phyloP scores from a whole-genome alignment of 2,797 vertebrate genomes.

The Darevskia nairensis region DNA sequence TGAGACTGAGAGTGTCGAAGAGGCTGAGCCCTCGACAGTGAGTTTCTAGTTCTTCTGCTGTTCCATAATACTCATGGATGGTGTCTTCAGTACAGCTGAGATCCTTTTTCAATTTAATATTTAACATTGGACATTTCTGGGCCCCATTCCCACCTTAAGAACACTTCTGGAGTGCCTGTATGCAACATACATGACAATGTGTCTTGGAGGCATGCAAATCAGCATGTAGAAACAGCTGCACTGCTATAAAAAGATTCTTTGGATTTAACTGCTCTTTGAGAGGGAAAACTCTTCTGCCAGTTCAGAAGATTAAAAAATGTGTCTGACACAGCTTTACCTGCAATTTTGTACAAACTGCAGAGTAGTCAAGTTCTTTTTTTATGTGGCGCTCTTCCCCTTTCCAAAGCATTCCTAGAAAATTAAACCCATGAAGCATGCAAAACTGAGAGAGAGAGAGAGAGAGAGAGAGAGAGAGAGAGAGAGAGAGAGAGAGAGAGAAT shows the following conservation, averaged over 20 bases:
- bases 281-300: conserved; percentile 26
- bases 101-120: no score
- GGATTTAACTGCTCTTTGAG: conserved; percentile 24
- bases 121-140: no score
- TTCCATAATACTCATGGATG: no score
- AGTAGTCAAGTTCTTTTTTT: not conserved
- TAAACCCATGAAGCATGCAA: conserved; percentile 54
- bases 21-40: no score
- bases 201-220: not conserved
- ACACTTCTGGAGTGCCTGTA: not conserved
- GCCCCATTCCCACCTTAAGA: not conserved
- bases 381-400: conserved; percentile 23
- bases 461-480: conserved; percentile 33
- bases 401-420: conserved; percentile 45
- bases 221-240: not conserved
- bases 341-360: conserved; percentile 29
- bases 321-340: conserved; percentile 2
- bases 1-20: no score
- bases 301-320: conserved; percentile 20
- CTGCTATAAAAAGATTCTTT: conserved; percentile 32
- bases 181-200: not conserved
- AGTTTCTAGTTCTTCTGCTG: no score
- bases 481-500: conserved; percentile 47
- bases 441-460: conserved; percentile 38
- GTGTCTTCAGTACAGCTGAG: no score